Evolutionary conservation across 2,888 invertebrate genomes (phyloP), one percentile per base, ranked within the genome.

Genomic region (Phaonia tiefii): DNA sequence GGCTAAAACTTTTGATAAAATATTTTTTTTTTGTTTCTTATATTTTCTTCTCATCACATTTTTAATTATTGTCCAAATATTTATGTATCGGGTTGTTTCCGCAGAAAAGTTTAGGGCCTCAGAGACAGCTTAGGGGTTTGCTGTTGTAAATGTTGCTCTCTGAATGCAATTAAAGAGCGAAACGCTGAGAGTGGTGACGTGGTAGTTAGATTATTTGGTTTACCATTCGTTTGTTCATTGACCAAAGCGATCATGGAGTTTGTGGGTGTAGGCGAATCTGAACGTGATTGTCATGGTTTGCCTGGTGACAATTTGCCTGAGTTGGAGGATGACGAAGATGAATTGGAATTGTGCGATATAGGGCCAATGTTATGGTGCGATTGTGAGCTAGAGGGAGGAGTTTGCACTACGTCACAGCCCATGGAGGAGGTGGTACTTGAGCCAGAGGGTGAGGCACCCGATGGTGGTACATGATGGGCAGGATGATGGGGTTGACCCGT

Each of bases 391-490:
- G 86, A 85, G 39, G 90, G 88, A 46, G 89, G 86, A 66, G 85
- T 84, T 63, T 89, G 89, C 44, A 89, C 89, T 60, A 89, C 89
- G 78, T 90, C 90, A 66, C 90, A 90, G 49, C 90, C 90, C 84
- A 90, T 88, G 20, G 91, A 91, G 1, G 90, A 91, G 11, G 92
- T 90, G 49, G 91, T 91, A 73, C 92, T 91, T 20, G 92, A 92
- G 3, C 91, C 91, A 2, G 91, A 91, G n/a, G 92, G 91, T 22
- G 92, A 91, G 5, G 92, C 91, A n/a, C 92, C 91, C 1, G 91
- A 88, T 11, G 91, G 91, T 46, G 91, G 90, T 15, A 89, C 88
- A 63, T 89, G 86, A 80, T 90, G 89, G 37, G 74, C 75, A 65
- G 78, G 79, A 26, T 83, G 75, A n/a, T 84, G 84, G 11, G 84